Percentiles rank a stretch among this genome's conserved stretches.
phyloP scores from a whole-genome alignment of 2,113 vertebrate species.

The Ivindomyrus marchei region DNA sequence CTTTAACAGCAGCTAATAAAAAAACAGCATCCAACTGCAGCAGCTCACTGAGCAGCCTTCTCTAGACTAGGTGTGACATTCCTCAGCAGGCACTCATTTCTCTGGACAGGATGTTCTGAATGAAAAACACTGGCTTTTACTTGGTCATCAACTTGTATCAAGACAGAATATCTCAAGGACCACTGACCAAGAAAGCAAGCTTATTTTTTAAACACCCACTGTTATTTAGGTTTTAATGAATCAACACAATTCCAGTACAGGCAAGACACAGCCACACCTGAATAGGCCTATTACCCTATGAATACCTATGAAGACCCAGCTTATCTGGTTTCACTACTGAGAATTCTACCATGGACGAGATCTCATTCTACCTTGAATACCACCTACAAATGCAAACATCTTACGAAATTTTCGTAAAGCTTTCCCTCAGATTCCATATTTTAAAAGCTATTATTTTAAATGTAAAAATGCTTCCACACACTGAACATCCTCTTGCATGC shows the following conservation, averaged over 20 bases:
- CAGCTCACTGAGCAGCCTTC: background rate
- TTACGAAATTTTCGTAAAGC: background rate
- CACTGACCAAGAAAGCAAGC: background rate
- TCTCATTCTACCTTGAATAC: background rate
- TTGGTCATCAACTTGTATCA: background rate
- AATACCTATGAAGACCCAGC: background rate
- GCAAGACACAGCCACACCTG: background rate
- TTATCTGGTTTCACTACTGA: background rate
- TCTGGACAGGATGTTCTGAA: background rate
- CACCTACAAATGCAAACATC: background rate
- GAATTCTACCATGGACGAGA: background rate
- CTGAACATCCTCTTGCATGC: background rate
- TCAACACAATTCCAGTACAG: background rate
- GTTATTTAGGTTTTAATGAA: background rate
- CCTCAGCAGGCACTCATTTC: background rate
- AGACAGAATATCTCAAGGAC: background rate
- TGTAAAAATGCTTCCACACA: background rate
- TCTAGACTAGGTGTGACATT: background rate
- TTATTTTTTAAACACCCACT: background rate
- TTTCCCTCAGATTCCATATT: background rate
- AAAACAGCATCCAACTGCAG: background rate
- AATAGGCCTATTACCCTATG: background rate
- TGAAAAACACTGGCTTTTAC: background rate
- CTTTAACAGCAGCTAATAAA: background rate
- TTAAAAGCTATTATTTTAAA: background rate